Conservation (phyloP, 2,888 invertebrate genomes). For the Unio pictorum region DNA sequence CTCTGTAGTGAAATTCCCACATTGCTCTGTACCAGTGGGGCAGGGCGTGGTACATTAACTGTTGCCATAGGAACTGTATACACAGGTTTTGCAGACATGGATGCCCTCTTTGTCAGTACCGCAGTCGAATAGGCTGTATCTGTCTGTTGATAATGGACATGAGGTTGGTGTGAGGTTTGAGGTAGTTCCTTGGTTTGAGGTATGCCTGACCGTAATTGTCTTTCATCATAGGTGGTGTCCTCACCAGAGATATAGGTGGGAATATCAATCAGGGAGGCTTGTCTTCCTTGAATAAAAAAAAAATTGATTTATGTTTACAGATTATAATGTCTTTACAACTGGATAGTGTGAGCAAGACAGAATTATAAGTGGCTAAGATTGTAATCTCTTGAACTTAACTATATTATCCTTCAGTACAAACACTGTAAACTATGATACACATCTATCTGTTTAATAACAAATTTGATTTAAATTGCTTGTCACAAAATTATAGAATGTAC, state of each 20-base stretch:
- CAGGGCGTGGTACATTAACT: slow-evolving; percentile 59
- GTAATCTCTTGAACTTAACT: too few relatives aligned
- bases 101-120: slow-evolving; percentile 1
- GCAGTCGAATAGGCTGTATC: slow-evolving; percentile 2
- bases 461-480: too few relatives aligned
- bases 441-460: too few relatives aligned
- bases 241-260: slow-evolving; percentile 26
- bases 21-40: slow-evolving; percentile 58
- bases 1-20: slow-evolving; percentile 28
- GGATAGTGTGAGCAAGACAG: too few relatives aligned
- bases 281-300: slow-evolving; percentile 29
- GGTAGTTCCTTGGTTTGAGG: slow-evolving; percentile 14
- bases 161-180: slow-evolving; percentile 15
- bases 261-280: slow-evolving; percentile 42
- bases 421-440: too few relatives aligned
- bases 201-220: slow-evolving; percentile 14
- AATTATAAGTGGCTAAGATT: too few relatives aligned
- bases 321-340: too few relatives aligned
- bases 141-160: slow-evolving; percentile 5
- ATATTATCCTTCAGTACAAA: too few relatives aligned
- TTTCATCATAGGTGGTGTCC: slow-evolving; percentile 18
- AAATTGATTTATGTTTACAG: background rate
- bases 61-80: slow-evolving; percentile 27
- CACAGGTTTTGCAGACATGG: slow-evolving; percentile 3
- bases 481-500: too few relatives aligned